Evolutionary conservation across 2,113 vertebrate genomes (phyloP).

Genomic region (Glaucidium brasilianum): DNA sequence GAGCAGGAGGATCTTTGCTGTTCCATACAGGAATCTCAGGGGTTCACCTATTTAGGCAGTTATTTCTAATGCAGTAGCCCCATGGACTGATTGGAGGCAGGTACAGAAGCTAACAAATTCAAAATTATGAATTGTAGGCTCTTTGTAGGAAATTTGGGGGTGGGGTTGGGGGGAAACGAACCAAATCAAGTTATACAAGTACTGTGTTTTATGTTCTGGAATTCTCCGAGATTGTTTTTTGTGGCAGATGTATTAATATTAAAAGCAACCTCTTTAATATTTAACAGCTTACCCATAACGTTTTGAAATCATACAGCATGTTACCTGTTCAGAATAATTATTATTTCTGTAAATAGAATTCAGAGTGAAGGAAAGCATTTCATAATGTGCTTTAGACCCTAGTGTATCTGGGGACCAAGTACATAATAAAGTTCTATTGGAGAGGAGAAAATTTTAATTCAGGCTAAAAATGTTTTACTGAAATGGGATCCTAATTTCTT

Average conservation of each 20-base stretch:
- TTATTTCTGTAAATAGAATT: not conserved
- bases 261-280: not conserved
- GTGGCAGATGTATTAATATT: not conserved
- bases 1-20: not conserved
- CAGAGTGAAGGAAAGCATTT: not conserved
- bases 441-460: not conserved
- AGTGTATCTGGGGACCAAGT: not conserved
- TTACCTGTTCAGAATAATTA: slow-evolving; percentile 22
- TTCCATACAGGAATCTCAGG: not conserved
- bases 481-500: not conserved
- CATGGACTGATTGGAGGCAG: not conserved
- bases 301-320: not conserved
- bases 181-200: not conserved
- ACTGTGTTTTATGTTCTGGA: not conserved
- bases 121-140: not conserved
- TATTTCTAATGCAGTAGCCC: not conserved
- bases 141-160: not conserved
- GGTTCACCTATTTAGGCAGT: not conserved
- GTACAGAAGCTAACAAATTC: not conserved
- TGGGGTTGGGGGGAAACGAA: not conserved
- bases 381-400: not conserved
- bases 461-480: not conserved
- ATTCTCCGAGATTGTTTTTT: not conserved
- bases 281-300: not conserved
- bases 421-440: not conserved